phyloP scores from a whole-genome alignment of 2,797 vertebrate species.

The Hylomyscus alleni region DNA sequence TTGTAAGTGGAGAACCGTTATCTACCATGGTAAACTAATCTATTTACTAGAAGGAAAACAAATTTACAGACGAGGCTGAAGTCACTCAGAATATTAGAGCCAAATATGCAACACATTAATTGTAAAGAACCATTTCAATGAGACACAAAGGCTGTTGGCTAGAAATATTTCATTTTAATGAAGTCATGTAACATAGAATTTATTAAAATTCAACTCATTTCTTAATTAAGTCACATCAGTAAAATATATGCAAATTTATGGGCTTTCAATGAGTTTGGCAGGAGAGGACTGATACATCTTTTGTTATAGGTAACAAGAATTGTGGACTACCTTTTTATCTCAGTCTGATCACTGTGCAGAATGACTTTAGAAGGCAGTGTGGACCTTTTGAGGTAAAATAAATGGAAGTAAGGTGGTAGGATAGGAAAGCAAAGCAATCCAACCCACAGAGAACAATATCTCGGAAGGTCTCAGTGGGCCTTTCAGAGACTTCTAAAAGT shows the following conservation, averaged over 20 bases:
- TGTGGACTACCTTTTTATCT: constrained; percentile 64
- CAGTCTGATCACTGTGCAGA: constrained; percentile 59
- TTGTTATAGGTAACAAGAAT: constrained; percentile 72
- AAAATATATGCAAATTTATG: constrained; percentile 89
- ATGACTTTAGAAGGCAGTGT: neutral
- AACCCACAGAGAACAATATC: neutral
- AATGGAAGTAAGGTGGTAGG: neutral
- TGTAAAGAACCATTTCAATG: constrained; percentile 70
- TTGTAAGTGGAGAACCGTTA: neutral
- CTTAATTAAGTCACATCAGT: constrained; percentile 88
- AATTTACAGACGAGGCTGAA: constrained; percentile 67
- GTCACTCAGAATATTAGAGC: constrained; percentile 74
- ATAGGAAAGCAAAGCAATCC: neutral
- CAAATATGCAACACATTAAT: constrained; percentile 76
- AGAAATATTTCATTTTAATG: constrained; percentile 76
- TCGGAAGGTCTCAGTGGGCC: neutral
- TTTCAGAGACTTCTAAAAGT: neutral
- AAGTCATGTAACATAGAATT: constrained; percentile 59
- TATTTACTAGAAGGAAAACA: constrained; percentile 58
- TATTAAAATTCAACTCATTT: constrained; percentile 86
- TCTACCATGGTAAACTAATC: neutral
- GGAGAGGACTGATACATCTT: constrained; percentile 84
- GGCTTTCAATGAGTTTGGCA: constrained; percentile 81
- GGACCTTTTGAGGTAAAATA: neutral
- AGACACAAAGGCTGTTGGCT: constrained; percentile 74